Evolutionary conservation across 2,888 invertebrate species (phyloP).

Genomic region (Agrochola lota): DNA sequence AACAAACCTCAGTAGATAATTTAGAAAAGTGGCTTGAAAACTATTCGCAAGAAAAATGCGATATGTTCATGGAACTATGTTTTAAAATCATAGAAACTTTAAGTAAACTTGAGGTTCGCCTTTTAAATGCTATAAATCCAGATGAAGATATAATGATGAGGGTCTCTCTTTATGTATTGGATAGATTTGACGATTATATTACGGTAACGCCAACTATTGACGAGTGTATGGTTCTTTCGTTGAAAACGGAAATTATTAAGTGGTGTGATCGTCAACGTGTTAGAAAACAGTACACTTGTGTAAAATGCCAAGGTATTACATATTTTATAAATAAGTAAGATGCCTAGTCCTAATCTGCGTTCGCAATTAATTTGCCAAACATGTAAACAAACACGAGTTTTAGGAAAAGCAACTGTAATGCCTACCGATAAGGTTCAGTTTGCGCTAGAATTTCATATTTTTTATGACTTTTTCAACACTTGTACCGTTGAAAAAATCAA

Average conservation of each 20-base stretch:
- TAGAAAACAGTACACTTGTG: slow-evolving; percentile 37
- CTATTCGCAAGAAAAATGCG: slow-evolving; percentile 50
- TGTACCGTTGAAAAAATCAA: too few relatives aligned
- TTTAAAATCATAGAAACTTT: slow-evolving; percentile 47
- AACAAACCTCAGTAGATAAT: slow-evolving; percentile 43
- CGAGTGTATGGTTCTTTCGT: slow-evolving; percentile 1
- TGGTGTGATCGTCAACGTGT: slow-evolving; percentile 39
- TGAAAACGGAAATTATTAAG: slow-evolving; percentile 35
- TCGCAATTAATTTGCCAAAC: too few relatives aligned
- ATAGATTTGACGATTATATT: slow-evolving; percentile 31
- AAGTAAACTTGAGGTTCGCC: slow-evolving; percentile 18
- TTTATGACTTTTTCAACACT: too few relatives aligned
- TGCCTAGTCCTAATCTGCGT: too few relatives aligned
- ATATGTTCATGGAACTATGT: slow-evolving; percentile 47
- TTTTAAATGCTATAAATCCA: slow-evolving; percentile 48
- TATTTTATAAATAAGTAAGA: slow-evolving; percentile 41
- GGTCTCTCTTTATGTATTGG: slow-evolving; percentile 39
- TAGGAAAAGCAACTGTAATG: too few relatives aligned
- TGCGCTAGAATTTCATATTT: too few relatives aligned
- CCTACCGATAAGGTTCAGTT: too few relatives aligned
- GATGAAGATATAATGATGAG: slow-evolving; percentile 58
- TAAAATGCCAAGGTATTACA: slow-evolving; percentile 37
- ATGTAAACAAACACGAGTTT: too few relatives aligned
- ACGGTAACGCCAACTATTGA: background rate
- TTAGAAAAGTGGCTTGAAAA: slow-evolving; percentile 38